These are phyloP conservation scores for Saturnia pavonia DNA, from an alignment of 2,888 invertebrate species.

Conservation along the genomic window DNA sequence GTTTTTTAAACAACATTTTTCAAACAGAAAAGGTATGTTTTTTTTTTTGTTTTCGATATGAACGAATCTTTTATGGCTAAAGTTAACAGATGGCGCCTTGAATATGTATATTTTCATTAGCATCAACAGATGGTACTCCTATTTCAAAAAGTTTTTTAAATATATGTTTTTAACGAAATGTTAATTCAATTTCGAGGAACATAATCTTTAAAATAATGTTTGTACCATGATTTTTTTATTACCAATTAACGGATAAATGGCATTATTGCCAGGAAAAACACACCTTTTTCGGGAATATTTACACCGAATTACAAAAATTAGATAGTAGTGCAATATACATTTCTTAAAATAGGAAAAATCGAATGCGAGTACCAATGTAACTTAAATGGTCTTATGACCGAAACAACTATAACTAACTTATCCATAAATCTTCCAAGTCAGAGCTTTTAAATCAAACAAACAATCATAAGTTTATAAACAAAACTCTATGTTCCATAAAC, in stretches of 20 bases:
- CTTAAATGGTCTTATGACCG: not conserved
- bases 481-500: conserved; percentile 33
- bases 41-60: not conserved
- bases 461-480: conserved; percentile 3
- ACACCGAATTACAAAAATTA: too few species aligned
- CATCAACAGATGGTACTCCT: too few species aligned
- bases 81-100: too few species aligned
- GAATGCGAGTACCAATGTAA: not conserved
- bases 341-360: not conserved
- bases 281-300: too few species aligned
- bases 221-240: too few species aligned
- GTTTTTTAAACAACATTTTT: not conserved
- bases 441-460: not conserved
- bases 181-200: too few species aligned
- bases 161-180: too few species aligned
- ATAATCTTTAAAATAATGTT: too few species aligned
- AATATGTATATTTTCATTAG: too few species aligned
- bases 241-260: too few species aligned
- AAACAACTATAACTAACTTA: not conserved
- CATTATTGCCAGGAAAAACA: too few species aligned
- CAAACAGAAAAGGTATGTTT: not conserved
- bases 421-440: not conserved
- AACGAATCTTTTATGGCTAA: not conserved
- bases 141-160: too few species aligned
- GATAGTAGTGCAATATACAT: not conserved